Evolutionary conservation across 2,113 vertebrate genomes (phyloP).

Genomic region (Mustela nigripes): DNA sequence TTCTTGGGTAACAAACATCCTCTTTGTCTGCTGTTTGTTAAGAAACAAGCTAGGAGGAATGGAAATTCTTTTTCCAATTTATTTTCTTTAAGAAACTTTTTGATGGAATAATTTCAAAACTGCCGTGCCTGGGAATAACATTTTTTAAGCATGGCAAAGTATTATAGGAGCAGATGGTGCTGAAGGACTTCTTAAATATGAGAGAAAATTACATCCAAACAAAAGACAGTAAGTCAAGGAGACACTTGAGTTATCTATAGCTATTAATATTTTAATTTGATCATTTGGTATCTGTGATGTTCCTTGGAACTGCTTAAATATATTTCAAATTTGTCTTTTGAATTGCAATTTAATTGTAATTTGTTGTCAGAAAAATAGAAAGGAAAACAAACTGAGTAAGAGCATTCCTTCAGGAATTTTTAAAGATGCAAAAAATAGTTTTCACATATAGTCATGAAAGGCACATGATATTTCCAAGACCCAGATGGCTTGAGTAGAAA

Average conservation of each 20-base stretch:
- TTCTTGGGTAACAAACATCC: neutral
- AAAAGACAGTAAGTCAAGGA: slow-evolving; percentile 52
- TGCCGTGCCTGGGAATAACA: slow-evolving; percentile 19
- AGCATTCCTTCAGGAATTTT: slow-evolving; percentile 18
- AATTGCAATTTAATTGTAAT: neutral
- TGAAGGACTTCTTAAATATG: neutral
- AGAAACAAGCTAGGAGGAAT: slow-evolving; percentile 41
- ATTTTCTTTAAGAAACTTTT: slow-evolving; percentile 66
- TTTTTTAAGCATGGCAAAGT: slow-evolving; percentile 60
- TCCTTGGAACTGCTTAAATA: slow-evolving; percentile 56
- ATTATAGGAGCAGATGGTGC: slow-evolving; percentile 60
- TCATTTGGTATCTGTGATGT: slow-evolving; percentile 54
- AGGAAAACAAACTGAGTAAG: slow-evolving; percentile 41
- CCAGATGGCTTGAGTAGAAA: slow-evolving; percentile 51
- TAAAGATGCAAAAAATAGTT: slow-evolving; percentile 60
- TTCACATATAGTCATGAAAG: slow-evolving; percentile 52
- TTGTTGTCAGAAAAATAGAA: slow-evolving; percentile 49
- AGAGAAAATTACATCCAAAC: slow-evolving; percentile 67
- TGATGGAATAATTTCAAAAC: slow-evolving; percentile 56
- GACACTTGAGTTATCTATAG: slow-evolving; percentile 23
- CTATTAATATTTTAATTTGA: slow-evolving; percentile 50
- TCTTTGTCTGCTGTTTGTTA: slow-evolving; percentile 41
- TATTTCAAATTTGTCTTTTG: slow-evolving; percentile 12
- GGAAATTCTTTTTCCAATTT: slow-evolving; percentile 61
- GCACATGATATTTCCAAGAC: neutral